Percentiles rank a stretch among this genome's conserved stretches.
Evolutionary conservation across 1,140 invertebrate genomes (phyloP).

Genomic region (Aphelinus certus): DNA sequence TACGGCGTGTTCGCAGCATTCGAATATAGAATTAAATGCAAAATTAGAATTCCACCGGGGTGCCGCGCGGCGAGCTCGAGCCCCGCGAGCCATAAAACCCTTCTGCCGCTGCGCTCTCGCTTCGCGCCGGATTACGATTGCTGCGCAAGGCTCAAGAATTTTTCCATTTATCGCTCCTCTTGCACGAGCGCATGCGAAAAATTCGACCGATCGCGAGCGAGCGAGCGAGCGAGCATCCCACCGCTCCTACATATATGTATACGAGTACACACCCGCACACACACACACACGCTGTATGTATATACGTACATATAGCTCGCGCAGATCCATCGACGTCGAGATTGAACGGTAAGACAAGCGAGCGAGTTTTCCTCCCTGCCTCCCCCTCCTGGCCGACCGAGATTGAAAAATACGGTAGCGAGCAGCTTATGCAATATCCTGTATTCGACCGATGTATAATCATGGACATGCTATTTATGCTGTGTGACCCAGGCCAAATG

Average conservation of each 20-base stretch:
- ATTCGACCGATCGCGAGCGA: conserved; percentile 35
- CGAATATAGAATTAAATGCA: conserved; percentile 55
- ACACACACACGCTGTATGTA: neutral
- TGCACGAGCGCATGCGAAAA: conserved; percentile 63
- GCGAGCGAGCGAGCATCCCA: no score
- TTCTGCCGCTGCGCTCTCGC: conserved; percentile 22
- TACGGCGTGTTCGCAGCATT: conserved; percentile 41
- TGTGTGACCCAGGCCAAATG: conserved; percentile 57
- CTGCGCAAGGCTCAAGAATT: conserved; percentile 60
- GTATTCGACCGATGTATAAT: neutral
- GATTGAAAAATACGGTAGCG: conserved; percentile 30
- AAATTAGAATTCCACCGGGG: conserved; percentile 54
- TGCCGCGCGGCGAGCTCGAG: neutral
- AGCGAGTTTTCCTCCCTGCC: neutral
- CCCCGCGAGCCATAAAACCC: neutral
- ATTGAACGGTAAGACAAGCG: conserved; percentile 12
- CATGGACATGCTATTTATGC: conserved; percentile 9
- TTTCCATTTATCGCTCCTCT: conserved; percentile 65
- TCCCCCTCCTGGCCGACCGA: conserved; percentile 15
- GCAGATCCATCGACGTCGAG: conserved; percentile 7
- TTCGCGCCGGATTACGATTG: conserved; percentile 59
- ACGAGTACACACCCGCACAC: no score
- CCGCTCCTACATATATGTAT: no score
- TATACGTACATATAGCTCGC: neutral
- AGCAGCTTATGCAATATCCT: neutral